These are phyloP conservation scores for Onthophagus sagittarius DNA, from an alignment of 2,888 invertebrate genomes.

Conservation along the genomic window DNA sequence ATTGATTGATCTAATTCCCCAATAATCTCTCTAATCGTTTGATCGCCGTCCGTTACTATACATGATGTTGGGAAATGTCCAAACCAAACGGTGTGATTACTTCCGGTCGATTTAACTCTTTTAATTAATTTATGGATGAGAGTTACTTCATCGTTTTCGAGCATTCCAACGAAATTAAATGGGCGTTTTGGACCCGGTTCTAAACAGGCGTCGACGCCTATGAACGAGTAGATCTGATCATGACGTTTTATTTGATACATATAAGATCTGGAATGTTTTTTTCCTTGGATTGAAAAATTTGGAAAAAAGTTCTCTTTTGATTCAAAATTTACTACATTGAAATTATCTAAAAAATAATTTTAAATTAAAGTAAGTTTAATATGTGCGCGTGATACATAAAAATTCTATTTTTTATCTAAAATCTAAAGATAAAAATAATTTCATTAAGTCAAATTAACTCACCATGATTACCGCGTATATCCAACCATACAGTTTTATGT, in stretches of 20 bases:
- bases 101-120: constrained; percentile 51
- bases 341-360: constrained; percentile 64
- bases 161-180: constrained; percentile 84
- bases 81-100: constrained; percentile 71
- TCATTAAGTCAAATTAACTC: constrained; percentile 25
- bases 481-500: constrained; percentile 76
- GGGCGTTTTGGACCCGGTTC: constrained; percentile 83
- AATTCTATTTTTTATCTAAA: too few relatives aligned
- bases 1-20: constrained; percentile 59
- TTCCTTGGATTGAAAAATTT: constrained; percentile 78
- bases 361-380: neutral
- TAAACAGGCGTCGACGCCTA: constrained; percentile 83
- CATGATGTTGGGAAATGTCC: constrained; percentile 92
- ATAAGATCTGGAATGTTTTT: constrained; percentile 67
- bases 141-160: constrained; percentile 57
- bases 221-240: constrained; percentile 69
- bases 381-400: too few relatives aligned
- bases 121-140: constrained; percentile 56
- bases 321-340: constrained; percentile 69
- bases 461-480: constrained; percentile 92
- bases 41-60: constrained; percentile 57
- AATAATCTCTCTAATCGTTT: constrained; percentile 55
- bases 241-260: constrained; percentile 58
- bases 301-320: constrained; percentile 72
- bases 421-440: too few relatives aligned